Conservation (phyloP, 2,113 vertebrate species). For the Serinus canaria region DNA sequence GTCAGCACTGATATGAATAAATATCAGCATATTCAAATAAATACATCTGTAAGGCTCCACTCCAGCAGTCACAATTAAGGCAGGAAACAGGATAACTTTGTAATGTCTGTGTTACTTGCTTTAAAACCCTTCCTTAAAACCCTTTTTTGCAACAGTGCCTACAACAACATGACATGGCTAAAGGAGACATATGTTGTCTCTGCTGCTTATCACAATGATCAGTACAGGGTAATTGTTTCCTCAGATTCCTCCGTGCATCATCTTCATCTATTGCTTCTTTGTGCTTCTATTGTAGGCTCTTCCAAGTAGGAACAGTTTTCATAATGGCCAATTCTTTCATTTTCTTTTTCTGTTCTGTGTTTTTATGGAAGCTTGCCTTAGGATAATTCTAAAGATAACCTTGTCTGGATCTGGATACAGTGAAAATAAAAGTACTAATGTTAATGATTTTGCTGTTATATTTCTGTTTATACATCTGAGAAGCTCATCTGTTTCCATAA, state of each 20-base stretch:
- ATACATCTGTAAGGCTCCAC: neutral
- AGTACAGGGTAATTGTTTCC: neutral
- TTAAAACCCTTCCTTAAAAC: neutral
- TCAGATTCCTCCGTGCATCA: neutral
- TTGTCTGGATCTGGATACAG: neutral
- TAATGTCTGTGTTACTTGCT: neutral
- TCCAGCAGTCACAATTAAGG: neutral
- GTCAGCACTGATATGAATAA: neutral
- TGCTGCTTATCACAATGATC: neutral
- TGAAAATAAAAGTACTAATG: neutral
- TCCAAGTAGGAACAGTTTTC: neutral
- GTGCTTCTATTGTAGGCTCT: neutral
- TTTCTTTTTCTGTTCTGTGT: neutral
- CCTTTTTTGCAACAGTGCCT: neutral
- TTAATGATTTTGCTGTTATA: neutral
- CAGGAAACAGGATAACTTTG: neutral
- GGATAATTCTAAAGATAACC: neutral
- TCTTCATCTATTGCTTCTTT: neutral
- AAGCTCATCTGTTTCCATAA: neutral
- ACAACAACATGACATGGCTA: neutral
- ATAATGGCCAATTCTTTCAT: neutral
- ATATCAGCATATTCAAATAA: neutral
- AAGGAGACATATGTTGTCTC: neutral
- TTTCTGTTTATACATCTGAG: neutral
- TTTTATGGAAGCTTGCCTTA: neutral